Evolutionary conservation across 30 jellyfish, hydroid and myxozoan species (phyloP), one percentile per base, ranked within the genome.

Genomic region (Clytia hemisphaerica): DNA sequence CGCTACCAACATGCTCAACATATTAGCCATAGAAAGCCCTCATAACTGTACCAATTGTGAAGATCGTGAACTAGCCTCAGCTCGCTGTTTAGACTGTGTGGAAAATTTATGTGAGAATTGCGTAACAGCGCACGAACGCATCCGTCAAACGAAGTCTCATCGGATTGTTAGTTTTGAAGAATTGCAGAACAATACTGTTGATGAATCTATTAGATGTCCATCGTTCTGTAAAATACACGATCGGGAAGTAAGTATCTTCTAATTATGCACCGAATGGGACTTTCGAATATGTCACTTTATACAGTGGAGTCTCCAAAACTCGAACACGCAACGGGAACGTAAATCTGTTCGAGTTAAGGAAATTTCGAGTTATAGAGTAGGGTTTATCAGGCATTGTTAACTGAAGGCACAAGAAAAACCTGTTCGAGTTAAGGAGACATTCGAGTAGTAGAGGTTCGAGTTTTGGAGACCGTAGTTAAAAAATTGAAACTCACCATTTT

Each of bases 61-160:
- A 53, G 98, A 89, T 64, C 82, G 76, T 29, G 90, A 90, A 6
- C 67, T 80, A 82, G 98, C 98, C n/a, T 60, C 53, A 21, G 80
- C 98, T n/a, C 82, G 98, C 32, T 89, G 98, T 58, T 54, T 89
- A 16, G 98, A 89, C 40, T 89, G 98, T 42, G 98, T 89, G 22
- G 98, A 89, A 53, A 89, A 89, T 44, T 75, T 89, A 19, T 89
- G 98, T 58, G 70, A 79, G 42, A 82, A 75, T 37, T 89, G 98
- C 54, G 98, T 89, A 53, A 82, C 93, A 10, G 98, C 98, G 2
- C 98, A 89, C 40, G 98, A 71, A 34, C 57, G 98, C 45, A 89
- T 89, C 83, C 76, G 98, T 5, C 98, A 89, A 61, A 89, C 98
- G 45, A 89, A 89, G 51, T 93, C 77, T 37, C 99, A 92, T 68